Evolutionary conservation across 2,113 vertebrate species (phyloP).

Genomic region (Synodontis membranacea): DNA sequence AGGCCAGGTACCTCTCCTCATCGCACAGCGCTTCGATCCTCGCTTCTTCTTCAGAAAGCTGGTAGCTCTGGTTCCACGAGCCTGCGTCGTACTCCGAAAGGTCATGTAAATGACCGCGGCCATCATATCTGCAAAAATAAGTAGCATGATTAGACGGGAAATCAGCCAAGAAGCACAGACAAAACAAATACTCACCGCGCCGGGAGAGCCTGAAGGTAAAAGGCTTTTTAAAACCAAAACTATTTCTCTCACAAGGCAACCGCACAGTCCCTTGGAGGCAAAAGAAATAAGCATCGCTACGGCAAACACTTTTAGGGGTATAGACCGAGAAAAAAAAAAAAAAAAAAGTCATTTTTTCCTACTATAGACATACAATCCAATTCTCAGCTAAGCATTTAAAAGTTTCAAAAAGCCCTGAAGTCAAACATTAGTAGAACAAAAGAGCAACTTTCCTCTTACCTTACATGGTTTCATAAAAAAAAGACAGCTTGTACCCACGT

Average conservation of each 20-base stretch:
- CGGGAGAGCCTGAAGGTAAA: slow-evolving; percentile 61
- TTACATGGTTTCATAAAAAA: slow-evolving; percentile 84
- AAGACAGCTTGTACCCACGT: slow-evolving; percentile 73
- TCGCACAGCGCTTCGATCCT: slow-evolving; percentile 96
- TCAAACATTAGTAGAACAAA: slow-evolving; percentile 51
- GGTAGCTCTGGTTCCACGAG: slow-evolving; percentile 96
- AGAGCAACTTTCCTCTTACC: slow-evolving; percentile 86
- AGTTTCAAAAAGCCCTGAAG: slow-evolving; percentile 48
- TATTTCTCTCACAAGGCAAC: slow-evolving; percentile 49
- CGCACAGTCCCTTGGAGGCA: slow-evolving; percentile 41
- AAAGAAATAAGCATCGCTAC: slow-evolving; percentile 49
- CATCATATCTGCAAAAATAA: slow-evolving; percentile 95
- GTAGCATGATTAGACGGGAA: slow-evolving; percentile 73
- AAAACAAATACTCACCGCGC: slow-evolving; percentile 70
- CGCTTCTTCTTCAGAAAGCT: slow-evolving; percentile 95
- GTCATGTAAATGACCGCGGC: slow-evolving; percentile 99
- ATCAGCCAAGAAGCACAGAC: slow-evolving; percentile 41
- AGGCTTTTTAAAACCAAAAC: slow-evolving; percentile 32
- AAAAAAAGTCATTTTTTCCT: slow-evolving; percentile 24
- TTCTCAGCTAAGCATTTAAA: slow-evolving; percentile 36
- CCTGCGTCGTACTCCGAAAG: slow-evolving; percentile 99
- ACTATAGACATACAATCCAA: slow-evolving; percentile 43
- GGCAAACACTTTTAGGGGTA: slow-evolving; percentile 38
- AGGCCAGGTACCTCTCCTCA: slow-evolving; percentile 99
- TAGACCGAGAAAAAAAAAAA: not conserved